Evolutionary conservation across 2,888 invertebrate species (phyloP), one percentile per base, ranked within the genome.

Genomic region (Mesoligia furuncula): DNA sequence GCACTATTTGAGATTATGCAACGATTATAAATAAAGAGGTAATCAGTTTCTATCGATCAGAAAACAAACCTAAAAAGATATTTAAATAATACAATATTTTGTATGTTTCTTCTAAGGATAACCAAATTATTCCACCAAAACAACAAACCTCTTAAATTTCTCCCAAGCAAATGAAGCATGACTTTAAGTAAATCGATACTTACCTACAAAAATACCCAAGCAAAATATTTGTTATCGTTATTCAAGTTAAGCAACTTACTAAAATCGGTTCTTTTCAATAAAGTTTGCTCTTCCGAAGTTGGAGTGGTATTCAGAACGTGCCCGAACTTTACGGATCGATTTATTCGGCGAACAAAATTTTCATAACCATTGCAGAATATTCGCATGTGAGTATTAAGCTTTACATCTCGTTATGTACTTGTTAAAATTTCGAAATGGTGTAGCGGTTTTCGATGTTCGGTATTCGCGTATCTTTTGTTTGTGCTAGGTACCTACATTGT

Each of bases 241-340:
- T 77, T 84, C 71, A 73, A 87, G 82, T 84, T 75, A 65, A 65
- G 54, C 31, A 83, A 87, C 79, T 83, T 65, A 48, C 80, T 68
- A 72, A 78, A 80, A 85, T 87, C 89, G 57, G 73, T 77, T 87
- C 86, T 87, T 89, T 89, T 78, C 89, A 87, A 85, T 87, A 87
- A 89, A 89, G 77, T 89, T 87, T 87, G 68, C 48, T 73, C 66
- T 74, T 62, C n/a, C 15, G 45, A 71, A 83, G 88, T 79, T 78
- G 48, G 70, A 89, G 80, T 79, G 86, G 76, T 61, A 82, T 79
- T 85, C 76, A 74, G 70, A 87, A 87, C 80, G 83, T 87, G 83
- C 74, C 70, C 54, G 48, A 79, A 85, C 79, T 88, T 89, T 77
- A 62, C 36, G 75, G 62, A 86, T 87, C 86, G 84, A 86, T 87